Percentiles rank a stretch among this genome's conserved stretches.
Conservation (phyloP, 2,888 invertebrate genomes). For the Drymonia ruficornis region DNA sequence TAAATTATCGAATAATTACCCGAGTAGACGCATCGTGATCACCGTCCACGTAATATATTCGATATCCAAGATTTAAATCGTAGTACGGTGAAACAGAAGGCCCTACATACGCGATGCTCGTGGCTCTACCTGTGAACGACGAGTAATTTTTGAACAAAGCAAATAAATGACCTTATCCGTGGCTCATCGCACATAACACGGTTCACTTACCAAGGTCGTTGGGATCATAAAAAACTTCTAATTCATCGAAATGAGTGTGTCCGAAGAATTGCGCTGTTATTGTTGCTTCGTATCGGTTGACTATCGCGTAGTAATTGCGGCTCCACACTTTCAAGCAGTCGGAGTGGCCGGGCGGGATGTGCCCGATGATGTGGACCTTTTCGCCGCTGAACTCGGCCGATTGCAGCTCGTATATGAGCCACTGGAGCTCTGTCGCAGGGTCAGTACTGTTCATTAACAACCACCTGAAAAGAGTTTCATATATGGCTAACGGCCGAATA, state of each 20-base stretch:
- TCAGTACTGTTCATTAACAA: slow-evolving; percentile 97
- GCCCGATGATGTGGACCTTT: slow-evolving; percentile 98
- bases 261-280: slow-evolving; percentile 97
- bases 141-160: neutral
- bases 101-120: slow-evolving; percentile 95
- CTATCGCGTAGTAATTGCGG: slow-evolving; percentile 95
- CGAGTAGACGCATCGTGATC: slow-evolving; percentile 93
- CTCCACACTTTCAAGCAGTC: slow-evolving; percentile 98
- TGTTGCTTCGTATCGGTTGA: slow-evolving; percentile 94
- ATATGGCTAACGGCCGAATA: too few species aligned
- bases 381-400: slow-evolving; percentile 97
- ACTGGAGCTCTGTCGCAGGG: slow-evolving; percentile 97
- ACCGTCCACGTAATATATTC: slow-evolving; percentile 98
- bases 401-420: slow-evolving; percentile 97
- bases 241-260: slow-evolving; percentile 97
- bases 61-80: slow-evolving; percentile 96
- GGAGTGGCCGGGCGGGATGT: slow-evolving; percentile 97
- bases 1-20: slow-evolving; percentile 73
- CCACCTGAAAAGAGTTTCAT: slow-evolving; percentile 88
- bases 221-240: slow-evolving; percentile 96
- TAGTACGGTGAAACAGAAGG: slow-evolving; percentile 98
- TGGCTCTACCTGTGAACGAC: slow-evolving; percentile 87
- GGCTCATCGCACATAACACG: slow-evolving; percentile 21
- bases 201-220: slow-evolving; percentile 88
- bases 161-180: slow-evolving; percentile 3